Conservation (phyloP, 2,113 vertebrate genomes). For the Anoplopoma fimbria region DNA sequence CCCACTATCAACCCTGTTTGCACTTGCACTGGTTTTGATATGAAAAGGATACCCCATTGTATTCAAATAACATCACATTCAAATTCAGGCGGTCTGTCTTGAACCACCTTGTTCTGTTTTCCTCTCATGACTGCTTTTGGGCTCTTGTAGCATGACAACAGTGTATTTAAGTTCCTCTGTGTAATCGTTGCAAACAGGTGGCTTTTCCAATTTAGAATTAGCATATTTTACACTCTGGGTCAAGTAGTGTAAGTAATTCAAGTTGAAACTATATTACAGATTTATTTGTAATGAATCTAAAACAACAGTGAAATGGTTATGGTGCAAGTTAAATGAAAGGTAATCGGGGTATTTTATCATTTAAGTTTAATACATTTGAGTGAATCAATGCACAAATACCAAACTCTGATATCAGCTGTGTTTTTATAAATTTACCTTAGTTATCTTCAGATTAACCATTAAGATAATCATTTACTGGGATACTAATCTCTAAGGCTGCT, state of each 20-base stretch:
- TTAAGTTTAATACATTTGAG: not conserved
- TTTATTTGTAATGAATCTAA: not conserved
- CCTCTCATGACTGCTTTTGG: not conserved
- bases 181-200: not conserved
- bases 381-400: not conserved
- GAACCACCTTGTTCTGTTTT: not conserved
- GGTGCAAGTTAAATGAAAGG: too few relatives aligned
- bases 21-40: not conserved
- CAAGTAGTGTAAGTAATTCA: not conserved
- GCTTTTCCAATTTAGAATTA: not conserved
- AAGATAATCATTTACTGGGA: not conserved
- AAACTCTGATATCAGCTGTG: not conserved
- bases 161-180: not conserved
- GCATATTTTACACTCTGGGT: not conserved
- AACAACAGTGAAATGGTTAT: not conserved
- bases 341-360: too few relatives aligned
- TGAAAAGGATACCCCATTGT: not conserved
- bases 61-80: slow-evolving; percentile 32
- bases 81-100: slow-evolving; percentile 14
- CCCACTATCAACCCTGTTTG: slow-evolving; percentile 12
- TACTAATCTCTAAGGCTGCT: not conserved
- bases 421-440: not conserved
- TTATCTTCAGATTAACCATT: not conserved
- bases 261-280: not conserved
- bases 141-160: too few relatives aligned